Conservation (phyloP, 1,140 invertebrate species). For the Aphelenchoides fujianensis region DNA sequence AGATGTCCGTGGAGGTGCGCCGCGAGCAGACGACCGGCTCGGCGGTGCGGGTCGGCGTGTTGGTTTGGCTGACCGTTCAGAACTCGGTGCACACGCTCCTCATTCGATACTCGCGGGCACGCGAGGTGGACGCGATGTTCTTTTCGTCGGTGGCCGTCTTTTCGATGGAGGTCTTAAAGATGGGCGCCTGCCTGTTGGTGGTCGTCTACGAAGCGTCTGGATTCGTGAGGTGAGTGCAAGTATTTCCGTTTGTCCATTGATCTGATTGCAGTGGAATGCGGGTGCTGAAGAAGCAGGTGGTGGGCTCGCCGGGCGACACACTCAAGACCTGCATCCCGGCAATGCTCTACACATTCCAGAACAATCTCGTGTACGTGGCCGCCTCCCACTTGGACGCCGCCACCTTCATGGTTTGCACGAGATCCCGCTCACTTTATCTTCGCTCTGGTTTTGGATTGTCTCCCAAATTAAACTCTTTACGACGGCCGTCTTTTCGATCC, state of each 20-base stretch:
- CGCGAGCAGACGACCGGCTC: slow-evolving; percentile 26
- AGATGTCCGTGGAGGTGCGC: slow-evolving; percentile 42
- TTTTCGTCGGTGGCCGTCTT: slow-evolving; percentile 75
- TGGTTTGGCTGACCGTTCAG: slow-evolving; percentile 59
- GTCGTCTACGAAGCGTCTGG: slow-evolving; percentile 76
- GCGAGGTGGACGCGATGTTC: slow-evolving; percentile 60
- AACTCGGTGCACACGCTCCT: slow-evolving; percentile 59
- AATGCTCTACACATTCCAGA: slow-evolving; percentile 50
- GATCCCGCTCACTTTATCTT: not conserved
- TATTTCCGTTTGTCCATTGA: slow-evolving; percentile 24
- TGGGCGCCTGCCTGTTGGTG: slow-evolving; percentile 75
- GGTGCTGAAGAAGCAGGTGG: slow-evolving; percentile 42
- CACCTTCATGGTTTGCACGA: slow-evolving; percentile 46
- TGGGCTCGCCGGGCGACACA: slow-evolving; percentile 47
- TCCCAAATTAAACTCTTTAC: slow-evolving; percentile 51
- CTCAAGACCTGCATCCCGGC: slow-evolving; percentile 52
- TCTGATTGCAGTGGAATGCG: slow-evolving; percentile 21
- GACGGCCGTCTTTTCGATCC: slow-evolving; percentile 49
- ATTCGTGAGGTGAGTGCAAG: slow-evolving; percentile 62
- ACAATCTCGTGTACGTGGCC: slow-evolving; percentile 47
- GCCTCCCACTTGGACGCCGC: slow-evolving; percentile 51
- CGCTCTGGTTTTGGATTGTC: slow-evolving; percentile 43
- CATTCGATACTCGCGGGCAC: slow-evolving; percentile 55
- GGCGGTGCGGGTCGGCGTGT: slow-evolving; percentile 42
- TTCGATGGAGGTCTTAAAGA: slow-evolving; percentile 89